These are phyloP conservation scores for Vanessa atalanta DNA, from an alignment of 1,140 invertebrate species.

Conservation along the genomic window DNA sequence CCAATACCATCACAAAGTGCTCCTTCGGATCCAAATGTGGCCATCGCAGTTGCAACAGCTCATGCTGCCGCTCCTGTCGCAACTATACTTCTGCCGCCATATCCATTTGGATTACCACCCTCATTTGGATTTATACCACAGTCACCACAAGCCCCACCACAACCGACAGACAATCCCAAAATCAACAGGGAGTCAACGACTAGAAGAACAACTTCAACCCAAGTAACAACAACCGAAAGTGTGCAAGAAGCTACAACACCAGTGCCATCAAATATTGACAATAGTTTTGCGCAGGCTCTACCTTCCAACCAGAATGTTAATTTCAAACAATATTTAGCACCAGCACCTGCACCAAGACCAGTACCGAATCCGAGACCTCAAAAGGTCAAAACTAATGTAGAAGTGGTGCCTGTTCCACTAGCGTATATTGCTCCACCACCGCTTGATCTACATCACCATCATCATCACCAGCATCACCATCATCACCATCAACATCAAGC, in stretches of 20 bases:
- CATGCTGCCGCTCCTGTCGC: constrained; percentile 70
- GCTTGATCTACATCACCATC: constrained; percentile 43
- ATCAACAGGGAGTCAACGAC: constrained; percentile 58
- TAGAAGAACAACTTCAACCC: constrained; percentile 41
- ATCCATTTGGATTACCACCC: constrained; percentile 67
- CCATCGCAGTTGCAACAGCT: constrained; percentile 70
- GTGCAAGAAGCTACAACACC: constrained; percentile 58
- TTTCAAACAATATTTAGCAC: constrained; percentile 61
- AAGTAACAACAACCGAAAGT: constrained; percentile 48
- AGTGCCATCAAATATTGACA: constrained; percentile 57
- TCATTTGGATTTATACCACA: constrained; percentile 59
- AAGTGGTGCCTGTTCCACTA: constrained; percentile 68
- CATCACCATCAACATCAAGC: constrained; percentile 41
- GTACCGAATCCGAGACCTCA: constrained; percentile 34
- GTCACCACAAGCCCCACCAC: constrained; percentile 39
- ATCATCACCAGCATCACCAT: constrained; percentile 46
- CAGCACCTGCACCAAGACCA: constrained; percentile 48
- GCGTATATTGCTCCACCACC: constrained; percentile 71
- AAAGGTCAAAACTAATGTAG: constrained; percentile 70
- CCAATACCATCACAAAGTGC: constrained; percentile 40
- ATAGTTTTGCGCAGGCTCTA: constrained; percentile 63
- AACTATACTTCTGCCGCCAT: constrained; percentile 69
- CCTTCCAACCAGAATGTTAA: constrained; percentile 66
- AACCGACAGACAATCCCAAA: constrained; percentile 49
- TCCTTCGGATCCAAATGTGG: constrained; percentile 61